Percentiles rank a stretch among this genome's conserved stretches.
These are phyloP conservation scores for Salpingus planirostris DNA, from an alignment of 2,888 invertebrate genomes.

Conservation along the genomic window DNA sequence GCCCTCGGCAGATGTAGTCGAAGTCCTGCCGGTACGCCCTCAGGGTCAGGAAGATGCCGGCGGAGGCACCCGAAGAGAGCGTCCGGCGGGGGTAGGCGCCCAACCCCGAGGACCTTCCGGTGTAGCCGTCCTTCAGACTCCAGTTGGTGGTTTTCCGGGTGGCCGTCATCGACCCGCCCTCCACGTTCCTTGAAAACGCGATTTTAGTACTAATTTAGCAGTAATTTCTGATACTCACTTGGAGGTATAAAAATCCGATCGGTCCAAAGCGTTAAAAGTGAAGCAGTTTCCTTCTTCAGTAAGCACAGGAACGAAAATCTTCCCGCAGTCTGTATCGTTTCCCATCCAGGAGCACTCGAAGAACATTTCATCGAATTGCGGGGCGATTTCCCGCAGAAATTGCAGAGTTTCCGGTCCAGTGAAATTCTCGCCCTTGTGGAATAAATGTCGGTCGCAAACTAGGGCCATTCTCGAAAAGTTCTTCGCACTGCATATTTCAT, in stretches of 20 bases:
- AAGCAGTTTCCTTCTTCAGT: conserved; percentile 18
- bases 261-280: conserved; percentile 14
- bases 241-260: conserved; percentile 9
- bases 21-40: too few species aligned
- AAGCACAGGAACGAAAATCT: conserved; percentile 14
- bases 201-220: too few species aligned
- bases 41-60: too few species aligned
- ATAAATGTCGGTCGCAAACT: too few species aligned
- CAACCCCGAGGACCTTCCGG: too few species aligned
- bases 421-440: conserved; percentile 1
- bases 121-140: too few species aligned
- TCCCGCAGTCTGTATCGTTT: conserved; percentile 8
- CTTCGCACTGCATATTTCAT: too few species aligned
- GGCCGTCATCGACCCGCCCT: conserved; percentile 1
- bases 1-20: too few species aligned
- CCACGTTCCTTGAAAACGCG: conserved; percentile 12
- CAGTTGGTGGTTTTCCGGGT: conserved; percentile 4
- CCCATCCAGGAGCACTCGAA: conserved; percentile 16
- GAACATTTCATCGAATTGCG: conserved; percentile 12
- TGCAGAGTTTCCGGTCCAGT: background rate
- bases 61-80: too few species aligned
- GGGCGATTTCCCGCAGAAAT: conserved; percentile 9
- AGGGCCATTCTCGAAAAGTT: too few species aligned
- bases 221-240: too few species aligned
- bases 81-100: too few species aligned